A percentile compares a stretch with the other conserved stretches of the same genome.
These are phyloP conservation scores for Phoronis australis DNA, from an alignment of 2,888 invertebrate species.

Conservation along the genomic window DNA sequence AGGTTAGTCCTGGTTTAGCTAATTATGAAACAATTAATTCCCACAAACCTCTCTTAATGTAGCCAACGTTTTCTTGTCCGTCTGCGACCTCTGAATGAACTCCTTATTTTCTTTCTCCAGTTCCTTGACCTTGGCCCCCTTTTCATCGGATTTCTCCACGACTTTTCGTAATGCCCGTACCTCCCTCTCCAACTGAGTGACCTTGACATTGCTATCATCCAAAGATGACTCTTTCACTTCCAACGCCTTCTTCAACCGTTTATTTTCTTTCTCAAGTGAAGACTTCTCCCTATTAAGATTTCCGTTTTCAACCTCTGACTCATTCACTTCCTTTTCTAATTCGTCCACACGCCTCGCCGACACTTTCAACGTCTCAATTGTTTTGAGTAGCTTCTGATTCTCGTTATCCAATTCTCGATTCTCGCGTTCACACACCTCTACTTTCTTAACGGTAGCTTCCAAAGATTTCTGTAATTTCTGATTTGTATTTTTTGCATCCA, in stretches of 20 bases:
- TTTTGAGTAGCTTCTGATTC: slow-evolving; percentile 46
- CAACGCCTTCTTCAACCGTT: slow-evolving; percentile 70
- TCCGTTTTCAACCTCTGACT: slow-evolving; percentile 67
- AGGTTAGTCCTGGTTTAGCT: too few relatives aligned
- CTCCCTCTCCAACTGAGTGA: slow-evolving; percentile 50
- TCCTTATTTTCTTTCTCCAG: slow-evolving; percentile 83
- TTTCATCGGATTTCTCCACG: slow-evolving; percentile 38
- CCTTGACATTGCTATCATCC: slow-evolving; percentile 49
- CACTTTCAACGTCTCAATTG: slow-evolving; percentile 46
- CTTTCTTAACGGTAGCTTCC: slow-evolving; percentile 34
- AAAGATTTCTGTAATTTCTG: slow-evolving; percentile 48
- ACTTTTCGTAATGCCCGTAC: slow-evolving; percentile 45
- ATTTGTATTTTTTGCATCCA: slow-evolving; percentile 48
- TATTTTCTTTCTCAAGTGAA: slow-evolving; percentile 72
- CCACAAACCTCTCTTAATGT: slow-evolving; percentile 60
- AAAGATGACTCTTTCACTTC: slow-evolving; percentile 60
- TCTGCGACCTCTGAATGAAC: slow-evolving; percentile 73
- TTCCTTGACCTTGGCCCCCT: slow-evolving; percentile 63
- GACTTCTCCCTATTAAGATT: slow-evolving; percentile 72
- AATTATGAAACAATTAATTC: too few relatives aligned
- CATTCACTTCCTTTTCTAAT: slow-evolving; percentile 62
- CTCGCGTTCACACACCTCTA: slow-evolving; percentile 48
- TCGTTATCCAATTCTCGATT: slow-evolving; percentile 47
- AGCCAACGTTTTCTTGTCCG: slow-evolving; percentile 80
- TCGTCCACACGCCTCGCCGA: slow-evolving; percentile 43